phyloP scores from a whole-genome alignment of 2,113 vertebrate genomes.

The Eolophus roseicapilla region DNA sequence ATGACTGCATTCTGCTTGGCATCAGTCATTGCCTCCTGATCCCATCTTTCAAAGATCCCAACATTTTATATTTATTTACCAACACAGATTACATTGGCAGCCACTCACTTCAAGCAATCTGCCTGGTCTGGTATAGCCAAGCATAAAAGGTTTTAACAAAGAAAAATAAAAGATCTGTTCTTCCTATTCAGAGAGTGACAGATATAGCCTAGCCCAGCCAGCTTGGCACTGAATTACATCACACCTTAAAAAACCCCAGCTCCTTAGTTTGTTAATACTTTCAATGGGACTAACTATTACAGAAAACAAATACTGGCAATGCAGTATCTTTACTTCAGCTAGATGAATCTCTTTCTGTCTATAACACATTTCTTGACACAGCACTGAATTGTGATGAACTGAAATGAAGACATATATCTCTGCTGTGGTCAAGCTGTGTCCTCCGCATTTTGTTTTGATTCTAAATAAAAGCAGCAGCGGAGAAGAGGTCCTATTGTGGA shows the following conservation, averaged over 20 bases:
- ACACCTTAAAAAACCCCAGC: not conserved
- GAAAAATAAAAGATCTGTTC: conserved; percentile 30
- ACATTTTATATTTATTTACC: conserved; percentile 63
- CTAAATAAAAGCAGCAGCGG: not conserved
- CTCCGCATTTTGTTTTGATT: conserved; percentile 5
- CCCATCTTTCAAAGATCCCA: conserved; percentile 36
- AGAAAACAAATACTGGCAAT: not conserved
- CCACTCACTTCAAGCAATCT: conserved; percentile 44
- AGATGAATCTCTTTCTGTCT: not conserved
- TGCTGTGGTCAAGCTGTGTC: not conserved
- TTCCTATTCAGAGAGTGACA: not conserved
- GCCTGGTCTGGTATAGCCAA: conserved; percentile 38
- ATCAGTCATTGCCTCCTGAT: not conserved
- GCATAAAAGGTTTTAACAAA: conserved; percentile 8
- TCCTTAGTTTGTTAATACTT: conserved; percentile 28
- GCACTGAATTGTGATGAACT: conserved; percentile 12
- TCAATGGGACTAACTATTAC: not conserved
- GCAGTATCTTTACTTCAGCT: not conserved
- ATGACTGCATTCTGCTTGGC: conserved; percentile 1
- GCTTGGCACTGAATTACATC: conserved; percentile 2
- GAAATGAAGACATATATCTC: not conserved
- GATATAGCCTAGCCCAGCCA: not conserved
- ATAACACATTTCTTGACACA: not conserved
- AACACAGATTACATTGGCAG: conserved; percentile 60
- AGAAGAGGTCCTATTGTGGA: not conserved